A percentile compares a stretch with the other conserved stretches of the same genome.
phyloP scores from a whole-genome alignment of 1,140 invertebrate genomes.

The Drosophila ambigua region DNA sequence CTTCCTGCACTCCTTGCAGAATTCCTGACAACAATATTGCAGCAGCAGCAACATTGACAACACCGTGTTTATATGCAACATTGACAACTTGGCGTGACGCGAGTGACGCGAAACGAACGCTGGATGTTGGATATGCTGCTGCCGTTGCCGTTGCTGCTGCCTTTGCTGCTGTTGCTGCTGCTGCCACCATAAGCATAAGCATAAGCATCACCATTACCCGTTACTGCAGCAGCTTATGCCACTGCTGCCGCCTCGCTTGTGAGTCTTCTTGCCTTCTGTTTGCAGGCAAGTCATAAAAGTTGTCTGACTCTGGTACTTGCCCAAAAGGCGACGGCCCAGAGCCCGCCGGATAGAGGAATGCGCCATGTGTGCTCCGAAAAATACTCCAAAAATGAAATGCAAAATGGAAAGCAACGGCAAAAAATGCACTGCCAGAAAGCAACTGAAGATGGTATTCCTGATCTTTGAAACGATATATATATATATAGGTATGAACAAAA shows the following conservation, averaged over 20 bases:
- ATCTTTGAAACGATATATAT: too few relatives aligned
- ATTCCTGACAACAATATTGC: slow-evolving; percentile 36
- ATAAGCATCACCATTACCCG: slow-evolving; percentile 59
- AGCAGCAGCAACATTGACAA: slow-evolving; percentile 58
- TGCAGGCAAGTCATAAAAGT: slow-evolving; percentile 73
- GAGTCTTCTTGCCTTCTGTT: slow-evolving; percentile 22
- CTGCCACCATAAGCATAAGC: slow-evolving; percentile 39
- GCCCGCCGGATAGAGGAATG: slow-evolving; percentile 11
- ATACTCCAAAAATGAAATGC: slow-evolving; percentile 40
- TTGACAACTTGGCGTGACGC: slow-evolving; percentile 77
- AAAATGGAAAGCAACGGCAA: slow-evolving; percentile 30
- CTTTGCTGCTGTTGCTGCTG: slow-evolving; percentile 14
- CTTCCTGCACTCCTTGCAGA: neutral
- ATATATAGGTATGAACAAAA: neutral
- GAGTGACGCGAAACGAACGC: slow-evolving; percentile 45
- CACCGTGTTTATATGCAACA: slow-evolving; percentile 75
- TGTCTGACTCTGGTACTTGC: slow-evolving; percentile 54
- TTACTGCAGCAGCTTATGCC: slow-evolving; percentile 32
- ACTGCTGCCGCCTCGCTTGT: slow-evolving; percentile 9
- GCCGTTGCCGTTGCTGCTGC: slow-evolving; percentile 9
- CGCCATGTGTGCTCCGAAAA: slow-evolving; percentile 47
- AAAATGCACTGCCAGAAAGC: slow-evolving; percentile 42
- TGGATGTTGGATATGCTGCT: slow-evolving; percentile 32
- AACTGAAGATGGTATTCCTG: neutral
- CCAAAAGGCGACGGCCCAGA: slow-evolving; percentile 16